Base-by-base conservation (phyloP, 1,140 invertebrate genomes). In the Drosophila arizonae region DNA sequence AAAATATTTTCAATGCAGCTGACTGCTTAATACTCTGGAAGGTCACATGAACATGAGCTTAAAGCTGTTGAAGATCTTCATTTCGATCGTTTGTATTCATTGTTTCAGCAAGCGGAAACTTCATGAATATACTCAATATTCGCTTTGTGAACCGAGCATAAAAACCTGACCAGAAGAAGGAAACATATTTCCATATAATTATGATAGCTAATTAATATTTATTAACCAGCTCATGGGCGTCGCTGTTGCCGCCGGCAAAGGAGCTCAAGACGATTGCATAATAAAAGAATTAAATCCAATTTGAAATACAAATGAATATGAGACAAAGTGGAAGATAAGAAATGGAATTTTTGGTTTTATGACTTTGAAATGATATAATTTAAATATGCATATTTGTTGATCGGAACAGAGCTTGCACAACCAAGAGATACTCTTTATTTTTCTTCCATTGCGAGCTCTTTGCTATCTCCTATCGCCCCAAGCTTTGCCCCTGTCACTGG, bases 201-300 rank as follows among this genome's bases (percentile, higher is more conserved):
- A 85, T 85, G 68, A 86, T 78, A 57, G 71, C 81, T 86, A 81
- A 85, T 85, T 85, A 85, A 85, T 85, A 85, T 86, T 85, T 78
- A 85, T 85, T 81, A 76, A 72, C 66, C 55, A 57, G 46, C 26
- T 39, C 57, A 66, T 28, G 57, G 52, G 43, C 43, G 65, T 21
- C 30, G 28, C n/a, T n/a, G 15, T 21, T 6, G 9, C 45, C 55
- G 6, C 8, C 1, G 11, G 2, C 15, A 55, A 55, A 10, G 62
- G 41, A 52, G 62, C 2, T 54, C 33, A 28, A 39, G 2, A 11
- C 36, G 10, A 39, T 9, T 11, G 36, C 36, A 41, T 60, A 21
- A 30, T 33, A 13, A 4, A 11, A 57, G 24, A 4, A 17, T 1
- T 9, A 33, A 8, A 33, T 33, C 6, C 8, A 33, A 8, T 33